Conservation (phyloP, 2,888 invertebrate species). For the Tachina fera region DNA sequence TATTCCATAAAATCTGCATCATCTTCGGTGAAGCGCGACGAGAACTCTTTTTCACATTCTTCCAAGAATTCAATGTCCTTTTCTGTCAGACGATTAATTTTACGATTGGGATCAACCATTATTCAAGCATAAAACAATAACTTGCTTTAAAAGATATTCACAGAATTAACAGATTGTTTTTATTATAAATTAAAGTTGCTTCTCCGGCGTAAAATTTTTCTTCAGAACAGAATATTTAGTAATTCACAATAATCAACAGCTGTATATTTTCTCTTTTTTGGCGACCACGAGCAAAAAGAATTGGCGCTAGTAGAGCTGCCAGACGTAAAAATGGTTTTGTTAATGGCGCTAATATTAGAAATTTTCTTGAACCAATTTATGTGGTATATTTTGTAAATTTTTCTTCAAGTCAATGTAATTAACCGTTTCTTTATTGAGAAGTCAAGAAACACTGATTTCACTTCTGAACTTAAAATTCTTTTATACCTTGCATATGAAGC, state of each 20-base stretch:
- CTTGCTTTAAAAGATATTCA: neutral
- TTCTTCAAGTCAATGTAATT: no score
- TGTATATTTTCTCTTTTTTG: neutral
- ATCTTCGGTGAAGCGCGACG: slow-evolving; percentile 86
- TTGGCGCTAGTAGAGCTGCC: neutral
- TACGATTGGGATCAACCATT: slow-evolving; percentile 83
- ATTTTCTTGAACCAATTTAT: no score
- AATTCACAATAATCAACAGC: slow-evolving; percentile 39
- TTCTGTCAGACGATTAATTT: slow-evolving; percentile 84
- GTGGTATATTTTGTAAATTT: no score
- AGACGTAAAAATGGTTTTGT: neutral
- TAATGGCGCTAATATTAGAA: no score
- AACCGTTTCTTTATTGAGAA: no score
- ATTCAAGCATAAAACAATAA: slow-evolving; percentile 28
- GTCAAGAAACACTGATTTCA: no score
- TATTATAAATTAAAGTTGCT: neutral
- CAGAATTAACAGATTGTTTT: neutral
- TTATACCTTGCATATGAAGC: no score
- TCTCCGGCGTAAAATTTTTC: neutral
- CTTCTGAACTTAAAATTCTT: no score
- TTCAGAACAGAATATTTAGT: neutral
- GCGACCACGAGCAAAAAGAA: no score
- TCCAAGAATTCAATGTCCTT: slow-evolving; percentile 86
- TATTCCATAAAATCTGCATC: slow-evolving; percentile 86
- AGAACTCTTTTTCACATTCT: slow-evolving; percentile 86